A percentile compares a stretch with the other conserved stretches of the same genome.
Evolutionary conservation across 2,888 invertebrate species (phyloP).

Genomic region (Dicyrtomina minuta): DNA sequence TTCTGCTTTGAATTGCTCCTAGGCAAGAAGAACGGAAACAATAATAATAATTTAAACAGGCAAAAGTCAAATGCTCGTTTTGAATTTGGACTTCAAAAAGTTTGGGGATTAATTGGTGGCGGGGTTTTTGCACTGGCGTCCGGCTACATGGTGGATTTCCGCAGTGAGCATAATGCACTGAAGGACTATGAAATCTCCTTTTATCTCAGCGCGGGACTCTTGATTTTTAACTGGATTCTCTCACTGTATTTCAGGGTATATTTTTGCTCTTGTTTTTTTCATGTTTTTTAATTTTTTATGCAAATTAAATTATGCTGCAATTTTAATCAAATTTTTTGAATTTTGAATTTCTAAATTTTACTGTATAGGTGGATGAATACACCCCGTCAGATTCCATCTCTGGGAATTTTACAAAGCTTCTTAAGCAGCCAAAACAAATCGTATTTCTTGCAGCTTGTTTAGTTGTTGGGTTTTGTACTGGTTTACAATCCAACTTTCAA

Average conservation of each 20-base stretch:
- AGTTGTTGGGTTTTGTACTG: slow-evolving; percentile 6
- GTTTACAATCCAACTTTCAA: not conserved
- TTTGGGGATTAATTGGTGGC: slow-evolving; percentile 5
- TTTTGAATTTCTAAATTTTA: no score
- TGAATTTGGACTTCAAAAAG: not conserved
- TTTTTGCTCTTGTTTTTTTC: not conserved
- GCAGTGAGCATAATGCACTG: not conserved
- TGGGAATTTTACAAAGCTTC: not conserved
- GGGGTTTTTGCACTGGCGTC: not conserved
- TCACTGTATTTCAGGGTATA: not conserved
- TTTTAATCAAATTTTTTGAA: no score
- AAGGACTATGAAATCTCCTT: slow-evolving; percentile 8
- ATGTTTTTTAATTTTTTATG: no score
- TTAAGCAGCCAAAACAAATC: not conserved
- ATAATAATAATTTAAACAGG: no score
- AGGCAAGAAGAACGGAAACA: not conserved
- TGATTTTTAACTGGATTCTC: not conserved
- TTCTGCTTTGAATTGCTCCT: slow-evolving; percentile 13
- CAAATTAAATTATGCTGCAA: no score
- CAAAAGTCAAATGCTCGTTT: not conserved
- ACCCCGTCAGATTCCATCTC: not conserved
- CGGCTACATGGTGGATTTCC: not conserved
- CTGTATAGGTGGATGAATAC: not conserved
- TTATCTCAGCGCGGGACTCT: slow-evolving; percentile 1
- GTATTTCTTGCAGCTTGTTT: not conserved